Evolutionary conservation across 2,113 vertebrate species (phyloP), one percentile per base, ranked within the genome.

Genomic region (Ptilorrhoa leucosticta): DNA sequence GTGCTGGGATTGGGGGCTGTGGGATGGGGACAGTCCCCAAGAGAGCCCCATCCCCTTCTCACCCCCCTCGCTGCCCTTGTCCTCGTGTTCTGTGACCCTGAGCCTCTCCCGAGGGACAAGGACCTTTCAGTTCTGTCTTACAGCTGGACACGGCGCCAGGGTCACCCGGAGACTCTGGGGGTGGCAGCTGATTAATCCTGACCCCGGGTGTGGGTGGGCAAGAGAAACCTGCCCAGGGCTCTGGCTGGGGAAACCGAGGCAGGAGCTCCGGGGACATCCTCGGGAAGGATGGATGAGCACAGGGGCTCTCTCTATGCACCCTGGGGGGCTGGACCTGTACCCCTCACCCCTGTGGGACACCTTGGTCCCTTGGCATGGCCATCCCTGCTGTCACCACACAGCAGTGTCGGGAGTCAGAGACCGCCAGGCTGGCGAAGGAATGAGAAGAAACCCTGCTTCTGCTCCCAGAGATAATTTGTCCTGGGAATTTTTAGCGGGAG

Each of bases 321-420:
- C 76, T 1, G 15, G 22, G 56, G 50, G 56, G 12, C 2, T 7
- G 51, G 13, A 15, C 2, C 16, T 3, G 20, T 5, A 4, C 35
- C 40, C n/a, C 23, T 20, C 26, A 4, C 1, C 13, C 44, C 11
- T 3, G 1, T 0, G 15, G n/a, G n/a, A 22, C 22, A 12, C 24
- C n/a, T 15, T 0, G 1, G 40, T 19, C 33, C 61, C 45, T 13
- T 1, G 16, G 47, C n/a, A 18, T 0, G 22, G 57, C 64, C 7
- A 4, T 28, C 33, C 57, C 40, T 13, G 40, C 61, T 30, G 51
- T 8, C 8, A 31, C 22, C 35, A 13, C 7, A 6, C 35, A 4
- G 54, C 78, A n/a, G 44, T 45, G 22, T 1, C 0, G 4, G n/a
- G 27, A 17, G 8, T 0, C 23, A 51, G 28, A 44, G 13, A 8